A percentile compares a stretch with the other conserved stretches of the same genome.
phyloP scores from a whole-genome alignment of 2,113 vertebrate genomes.

The Mugil cephalus region DNA sequence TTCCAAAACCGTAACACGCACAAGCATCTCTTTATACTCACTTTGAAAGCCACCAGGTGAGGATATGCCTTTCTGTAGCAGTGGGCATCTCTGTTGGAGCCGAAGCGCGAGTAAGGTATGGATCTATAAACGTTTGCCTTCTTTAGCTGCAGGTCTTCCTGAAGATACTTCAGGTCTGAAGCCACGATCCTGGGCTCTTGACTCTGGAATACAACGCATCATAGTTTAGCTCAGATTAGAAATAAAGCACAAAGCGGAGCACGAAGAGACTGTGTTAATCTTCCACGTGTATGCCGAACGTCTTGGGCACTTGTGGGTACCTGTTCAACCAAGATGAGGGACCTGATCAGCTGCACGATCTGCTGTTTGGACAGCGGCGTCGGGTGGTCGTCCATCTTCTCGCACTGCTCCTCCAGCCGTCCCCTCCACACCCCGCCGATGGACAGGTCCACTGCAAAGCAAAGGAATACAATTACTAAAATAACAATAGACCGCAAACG shows the following conservation, averaged over 20 bases:
- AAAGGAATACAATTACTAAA: not conserved
- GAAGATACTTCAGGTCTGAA: slow-evolving; percentile 75
- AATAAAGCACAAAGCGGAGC: not conserved
- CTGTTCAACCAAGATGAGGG: slow-evolving; percentile 79
- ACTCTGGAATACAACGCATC: slow-evolving; percentile 47
- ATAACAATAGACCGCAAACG: not conserved
- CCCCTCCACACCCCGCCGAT: slow-evolving; percentile 39
- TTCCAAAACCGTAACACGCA: not conserved
- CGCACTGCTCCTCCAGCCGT: slow-evolving; percentile 46
- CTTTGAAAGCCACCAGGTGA: slow-evolving; percentile 82
- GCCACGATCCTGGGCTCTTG: slow-evolving; percentile 53
- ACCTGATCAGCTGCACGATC: slow-evolving; percentile 77
- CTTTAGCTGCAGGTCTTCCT: slow-evolving; percentile 81
- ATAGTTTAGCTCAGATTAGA: not conserved
- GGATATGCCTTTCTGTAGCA: slow-evolving; percentile 84
- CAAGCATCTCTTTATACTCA: slow-evolving; percentile 38
- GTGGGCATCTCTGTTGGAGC: slow-evolving; percentile 83
- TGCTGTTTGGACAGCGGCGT: slow-evolving; percentile 73
- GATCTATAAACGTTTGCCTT: slow-evolving; percentile 82
- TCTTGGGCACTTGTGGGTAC: slow-evolving; percentile 47
- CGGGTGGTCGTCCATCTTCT: slow-evolving; percentile 60
- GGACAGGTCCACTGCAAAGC: slow-evolving; percentile 62
- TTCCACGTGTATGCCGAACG: no score
- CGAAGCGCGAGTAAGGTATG: slow-evolving; percentile 82
- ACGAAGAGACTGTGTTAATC: no score